Percentiles rank a stretch among this genome's conserved stretches.
phyloP scores from a whole-genome alignment of 1,140 invertebrate genomes.

The Nasonia longicornis region DNA sequence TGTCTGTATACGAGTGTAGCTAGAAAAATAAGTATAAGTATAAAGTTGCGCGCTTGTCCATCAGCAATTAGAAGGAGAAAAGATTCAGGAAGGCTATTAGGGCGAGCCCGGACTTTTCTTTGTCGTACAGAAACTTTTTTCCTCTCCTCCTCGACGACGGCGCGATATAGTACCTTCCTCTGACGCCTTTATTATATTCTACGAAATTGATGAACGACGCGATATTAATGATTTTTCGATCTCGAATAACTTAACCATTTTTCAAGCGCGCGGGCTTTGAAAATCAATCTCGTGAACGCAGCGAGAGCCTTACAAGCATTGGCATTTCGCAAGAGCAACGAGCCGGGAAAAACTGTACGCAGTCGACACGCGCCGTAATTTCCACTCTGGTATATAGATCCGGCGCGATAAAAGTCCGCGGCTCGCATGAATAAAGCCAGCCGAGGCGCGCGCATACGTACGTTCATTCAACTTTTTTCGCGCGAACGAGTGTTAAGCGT shows the following conservation, averaged over 20 bases:
- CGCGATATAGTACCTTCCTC: too few relatives aligned
- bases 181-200: neutral
- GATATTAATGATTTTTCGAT: neutral
- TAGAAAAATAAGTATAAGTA: neutral
- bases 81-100: neutral
- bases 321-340: neutral
- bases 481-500: slow-evolving; percentile 31
- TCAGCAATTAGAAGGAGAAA: slow-evolving; percentile 27
- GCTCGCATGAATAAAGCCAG: slow-evolving; percentile 1
- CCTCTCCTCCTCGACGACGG: neutral
- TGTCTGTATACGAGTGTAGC: neutral
- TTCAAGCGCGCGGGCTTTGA: neutral
- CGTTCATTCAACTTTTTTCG: neutral
- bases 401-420: slow-evolving; percentile 3
- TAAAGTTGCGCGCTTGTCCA: slow-evolving; percentile 10
- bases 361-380: neutral
- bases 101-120: neutral
- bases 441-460: neutral
- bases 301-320: neutral
- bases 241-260: neutral
- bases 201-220: neutral
- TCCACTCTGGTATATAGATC: neutral
- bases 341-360: neutral
- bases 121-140: neutral
- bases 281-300: neutral